Evolutionary conservation across 2,797 vertebrate genomes (phyloP).

Genomic region (Alcedo atthis): DNA sequence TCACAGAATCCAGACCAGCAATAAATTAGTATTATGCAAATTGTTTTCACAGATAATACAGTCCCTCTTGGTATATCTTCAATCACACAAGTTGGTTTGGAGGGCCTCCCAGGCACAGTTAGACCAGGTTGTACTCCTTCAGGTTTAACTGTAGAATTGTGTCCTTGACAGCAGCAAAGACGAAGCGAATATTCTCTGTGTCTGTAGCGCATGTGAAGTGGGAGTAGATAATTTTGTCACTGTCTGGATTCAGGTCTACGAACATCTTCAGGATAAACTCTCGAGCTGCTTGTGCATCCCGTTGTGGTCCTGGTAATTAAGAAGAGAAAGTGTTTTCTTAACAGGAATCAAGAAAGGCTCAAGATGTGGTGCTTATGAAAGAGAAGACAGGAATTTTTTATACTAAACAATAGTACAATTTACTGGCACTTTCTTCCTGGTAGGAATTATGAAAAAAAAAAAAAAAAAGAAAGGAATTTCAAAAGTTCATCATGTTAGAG

Average conservation of each 20-base stretch:
- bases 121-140: conserved; percentile 97
- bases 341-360: background rate
- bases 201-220: conserved; percentile 98
- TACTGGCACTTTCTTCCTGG: background rate
- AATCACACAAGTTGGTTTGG: conserved; percentile 48
- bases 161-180: conserved; percentile 97
- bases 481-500: background rate
- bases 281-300: conserved; percentile 91
- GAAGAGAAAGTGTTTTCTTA: background rate
- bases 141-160: conserved; percentile 96
- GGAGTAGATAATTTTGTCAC: conserved; percentile 98
- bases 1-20: conserved; percentile 86
- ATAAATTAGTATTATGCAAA: conserved; percentile 95
- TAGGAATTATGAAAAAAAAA: background rate
- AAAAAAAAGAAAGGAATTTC: background rate
- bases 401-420: background rate
- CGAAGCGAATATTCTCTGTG: conserved; percentile 96
- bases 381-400: background rate
- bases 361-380: background rate
- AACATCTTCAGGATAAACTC: conserved; percentile 98
- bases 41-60: conserved; percentile 88
- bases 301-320: conserved; percentile 85
- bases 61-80: conserved; percentile 80
- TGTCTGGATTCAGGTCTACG: conserved; percentile 96
- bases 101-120: conserved; percentile 73